Evolutionary conservation across 2,113 vertebrate genomes (phyloP), one percentile per base, ranked within the genome.

Genomic region (Pleuronectes platessa): DNA sequence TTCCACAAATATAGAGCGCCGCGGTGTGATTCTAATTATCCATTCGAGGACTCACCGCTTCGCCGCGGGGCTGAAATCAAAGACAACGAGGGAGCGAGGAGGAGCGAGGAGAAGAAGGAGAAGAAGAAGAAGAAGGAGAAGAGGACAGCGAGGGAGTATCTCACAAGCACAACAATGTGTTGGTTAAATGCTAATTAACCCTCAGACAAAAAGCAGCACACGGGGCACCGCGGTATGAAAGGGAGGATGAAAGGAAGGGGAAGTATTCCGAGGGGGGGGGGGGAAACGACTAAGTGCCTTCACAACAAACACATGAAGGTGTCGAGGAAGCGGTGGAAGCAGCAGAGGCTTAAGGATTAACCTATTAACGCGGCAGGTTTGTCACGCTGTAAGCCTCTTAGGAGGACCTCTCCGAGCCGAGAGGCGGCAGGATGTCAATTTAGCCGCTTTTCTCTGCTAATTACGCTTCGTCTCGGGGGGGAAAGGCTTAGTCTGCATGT

Each of bases 331-430:
- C 45, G 75, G 51, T 70, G 80, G 83, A 76, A n/a, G 74, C 62
- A 14, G 75, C 66, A n/a, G 68, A 79, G 65, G 76, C 72, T 88
- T 73, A 81, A 62, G 81, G 78, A 87, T 90, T 89, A 89, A 85
- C 81, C 82, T 86, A 89, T 90, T 84, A 89, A 78, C 76, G 60
- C 80, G 72, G 78, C 75, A 72, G 68, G 88, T 87, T 88, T 90
- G 87, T 88, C 83, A 85, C 45, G 80, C 78, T 62, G 81, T 92
- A 91, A 92, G 83, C 90, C 80, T 84, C 88, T 91, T 91, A 89
- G 75, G 73, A 72, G 73, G 87, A 87, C 87, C 82, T 84, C 89
- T 87, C 56, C 62, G 8, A 75, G 75, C 75, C n/a, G 37, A 78
- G 78, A 86, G 76, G 79, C 68, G 61, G 76, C 75, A 87, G 82